Percentiles rank a stretch among this genome's conserved stretches.
phyloP scores from a whole-genome alignment of 2,888 invertebrate genomes.

The Coleophora flavipennella region DNA sequence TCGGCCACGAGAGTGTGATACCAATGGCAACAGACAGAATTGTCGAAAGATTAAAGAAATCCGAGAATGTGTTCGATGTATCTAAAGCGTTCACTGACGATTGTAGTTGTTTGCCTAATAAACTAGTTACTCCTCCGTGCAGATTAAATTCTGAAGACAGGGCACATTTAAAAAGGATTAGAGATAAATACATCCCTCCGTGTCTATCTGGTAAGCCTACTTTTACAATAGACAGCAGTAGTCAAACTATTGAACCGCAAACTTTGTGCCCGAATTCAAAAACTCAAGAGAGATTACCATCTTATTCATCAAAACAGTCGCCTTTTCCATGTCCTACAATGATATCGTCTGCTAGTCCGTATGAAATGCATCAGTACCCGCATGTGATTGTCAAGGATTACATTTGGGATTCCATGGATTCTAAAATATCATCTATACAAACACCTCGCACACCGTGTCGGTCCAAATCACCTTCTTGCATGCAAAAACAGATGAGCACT shows the following conservation, averaged over 20 bases:
- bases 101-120: not conserved
- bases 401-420: constrained; percentile 27
- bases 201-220: too few species aligned
- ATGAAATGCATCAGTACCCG: constrained; percentile 16
- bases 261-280: constrained; percentile 1
- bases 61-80: constrained; percentile 11
- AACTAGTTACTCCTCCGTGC: constrained; percentile 17
- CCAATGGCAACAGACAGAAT: constrained; percentile 19
- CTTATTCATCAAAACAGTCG: not conserved
- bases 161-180: constrained; percentile 28
- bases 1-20: constrained; percentile 14
- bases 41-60: constrained; percentile 20
- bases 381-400: constrained; percentile 34
- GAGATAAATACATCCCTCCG: constrained; percentile 16
- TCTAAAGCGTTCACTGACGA: not conserved
- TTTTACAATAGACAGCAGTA: constrained; percentile 16
- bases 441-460: too few species aligned
- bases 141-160: constrained; percentile 28
- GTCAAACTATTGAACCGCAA: constrained; percentile 24
- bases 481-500: constrained; percentile 1
- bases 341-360: not conserved
- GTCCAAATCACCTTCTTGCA: too few species aligned
- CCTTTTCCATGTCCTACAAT: not conserved
- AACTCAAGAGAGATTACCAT: not conserved
- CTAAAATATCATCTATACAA: not conserved